Evolutionary conservation across 2,888 invertebrate genomes (phyloP), one percentile per base, ranked within the genome.

Genomic region (Parasteatoda lunata): DNA sequence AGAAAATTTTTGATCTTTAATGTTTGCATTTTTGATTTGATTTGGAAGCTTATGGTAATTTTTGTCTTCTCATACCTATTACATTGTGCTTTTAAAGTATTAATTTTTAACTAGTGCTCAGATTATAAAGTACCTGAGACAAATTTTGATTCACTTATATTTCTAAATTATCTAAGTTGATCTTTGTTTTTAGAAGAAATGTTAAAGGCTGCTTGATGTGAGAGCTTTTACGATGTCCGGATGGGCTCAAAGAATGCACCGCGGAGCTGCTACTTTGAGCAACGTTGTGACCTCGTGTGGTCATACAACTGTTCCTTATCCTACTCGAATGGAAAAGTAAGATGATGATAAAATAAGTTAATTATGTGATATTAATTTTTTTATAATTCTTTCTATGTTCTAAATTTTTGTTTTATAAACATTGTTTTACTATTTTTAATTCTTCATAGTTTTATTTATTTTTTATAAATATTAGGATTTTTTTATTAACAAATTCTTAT

Each of bases 251-350:
- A 95, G 96, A 93, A 96, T 97, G 95, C 97, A 97, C 93, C 94
- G 96, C 92, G 95, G 97, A 93, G 97, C 97, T 91, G 96, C 96
- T 92, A 96, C 96, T 91, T 94, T 97, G 91, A 96, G 97, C 92
- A 96, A 95, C 93, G 97, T 96, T 91, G 97, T 97, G 91, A 96
- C 97, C 90, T 96, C 96, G 91, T 97, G 97, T 92, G 97, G 96
- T 89, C 97, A 97, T 93, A 96, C 96, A 49, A 95, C 82, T 9
- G 80, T 83, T 75, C 89, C 89, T 13, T 89, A 89, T 71, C 88
- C 90, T 48, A 89, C 89, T 48, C 81, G 89, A n/a, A 90, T 90
- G 88, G 89, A 90, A 86, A 15, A 66, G 66, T 30, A 15, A 15
- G 30, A 8, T 8, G 2, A 30, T 30, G 30, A 30, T 30, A 30